phyloP scores from a whole-genome alignment of 2,797 vertebrate species.

The Sciurus vulgaris region DNA sequence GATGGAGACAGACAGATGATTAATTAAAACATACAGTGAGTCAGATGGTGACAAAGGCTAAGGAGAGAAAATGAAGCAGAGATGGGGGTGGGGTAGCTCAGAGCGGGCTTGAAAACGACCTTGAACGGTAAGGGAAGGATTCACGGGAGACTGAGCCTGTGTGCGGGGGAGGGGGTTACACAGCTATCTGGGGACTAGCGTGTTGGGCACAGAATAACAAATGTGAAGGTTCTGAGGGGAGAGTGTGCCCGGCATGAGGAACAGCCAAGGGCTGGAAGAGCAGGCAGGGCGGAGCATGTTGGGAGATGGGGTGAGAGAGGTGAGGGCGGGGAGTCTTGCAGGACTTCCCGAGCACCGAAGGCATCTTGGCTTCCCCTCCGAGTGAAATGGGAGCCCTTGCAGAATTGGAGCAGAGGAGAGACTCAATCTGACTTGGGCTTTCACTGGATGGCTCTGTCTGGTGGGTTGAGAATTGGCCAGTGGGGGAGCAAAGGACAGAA shows the following conservation, averaged over 20 bases:
- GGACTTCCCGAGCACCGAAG: background rate
- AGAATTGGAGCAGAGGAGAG: background rate
- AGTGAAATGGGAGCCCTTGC: background rate
- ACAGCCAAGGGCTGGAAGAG: background rate
- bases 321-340: accelerated
- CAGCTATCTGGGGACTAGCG: background rate
- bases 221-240: background rate
- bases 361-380: background rate
- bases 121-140: background rate
- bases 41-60: too few relatives aligned
- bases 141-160: background rate
- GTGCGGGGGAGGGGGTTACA: background rate
- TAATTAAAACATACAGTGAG: background rate
- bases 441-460: background rate
- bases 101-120: background rate
- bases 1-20: background rate
- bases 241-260: background rate
- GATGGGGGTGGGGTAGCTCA: too few relatives aligned
- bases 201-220: too few relatives aligned
- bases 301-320: background rate
- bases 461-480: background rate
- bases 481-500: background rate
- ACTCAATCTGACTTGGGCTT: background rate
- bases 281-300: background rate
- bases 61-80: background rate